These are phyloP conservation scores for Sardina pilchardus DNA, from an alignment of 2,113 vertebrate genomes.

Conservation along the genomic window DNA sequence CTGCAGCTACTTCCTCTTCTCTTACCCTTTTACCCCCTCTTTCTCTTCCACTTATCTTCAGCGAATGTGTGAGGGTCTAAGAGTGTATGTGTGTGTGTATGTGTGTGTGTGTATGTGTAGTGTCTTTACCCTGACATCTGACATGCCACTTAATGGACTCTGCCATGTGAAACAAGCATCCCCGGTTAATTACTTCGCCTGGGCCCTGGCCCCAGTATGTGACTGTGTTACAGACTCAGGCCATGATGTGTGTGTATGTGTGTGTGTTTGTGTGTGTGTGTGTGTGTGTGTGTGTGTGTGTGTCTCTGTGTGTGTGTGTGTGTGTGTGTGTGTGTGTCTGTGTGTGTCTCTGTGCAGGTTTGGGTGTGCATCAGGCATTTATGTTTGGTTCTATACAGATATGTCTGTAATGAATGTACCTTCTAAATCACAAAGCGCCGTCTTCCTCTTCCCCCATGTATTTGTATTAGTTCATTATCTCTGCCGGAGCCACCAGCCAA, in stretches of 20 bases:
- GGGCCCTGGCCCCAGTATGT: conserved; percentile 65
- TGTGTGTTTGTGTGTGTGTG: conserved; percentile 42
- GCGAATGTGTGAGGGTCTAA: conserved; percentile 41
- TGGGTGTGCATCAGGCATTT: neutral
- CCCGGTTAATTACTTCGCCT: conserved; percentile 69
- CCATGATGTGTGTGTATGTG: conserved; percentile 20
- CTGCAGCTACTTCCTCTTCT: neutral
- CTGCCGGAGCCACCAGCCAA: neutral
- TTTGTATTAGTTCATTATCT: conserved; percentile 19
- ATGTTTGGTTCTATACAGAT: conserved; percentile 10
- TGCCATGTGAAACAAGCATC: conserved; percentile 72
- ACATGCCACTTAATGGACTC: conserved; percentile 71
- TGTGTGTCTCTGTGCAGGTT: neutral
- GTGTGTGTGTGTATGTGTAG: conserved; percentile 19
- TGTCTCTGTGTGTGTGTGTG: conserved; percentile 19
- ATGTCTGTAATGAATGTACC: conserved; percentile 15
- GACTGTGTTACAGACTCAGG: conserved; percentile 15
- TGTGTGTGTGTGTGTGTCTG: conserved; percentile 10
- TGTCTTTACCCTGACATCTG: conserved; percentile 70
- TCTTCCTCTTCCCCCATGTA: neutral
- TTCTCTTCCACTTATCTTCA: conserved; percentile 57
- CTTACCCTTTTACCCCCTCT: conserved; percentile 51
- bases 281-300: conserved; percentile 24
- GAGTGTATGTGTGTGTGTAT: conserved; percentile 23
- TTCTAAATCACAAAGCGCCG: conserved; percentile 15